Evolutionary conservation across 1,140 invertebrate species (phyloP), one percentile per base, ranked within the genome.

Genomic region (Harpegnathos saltator): DNA sequence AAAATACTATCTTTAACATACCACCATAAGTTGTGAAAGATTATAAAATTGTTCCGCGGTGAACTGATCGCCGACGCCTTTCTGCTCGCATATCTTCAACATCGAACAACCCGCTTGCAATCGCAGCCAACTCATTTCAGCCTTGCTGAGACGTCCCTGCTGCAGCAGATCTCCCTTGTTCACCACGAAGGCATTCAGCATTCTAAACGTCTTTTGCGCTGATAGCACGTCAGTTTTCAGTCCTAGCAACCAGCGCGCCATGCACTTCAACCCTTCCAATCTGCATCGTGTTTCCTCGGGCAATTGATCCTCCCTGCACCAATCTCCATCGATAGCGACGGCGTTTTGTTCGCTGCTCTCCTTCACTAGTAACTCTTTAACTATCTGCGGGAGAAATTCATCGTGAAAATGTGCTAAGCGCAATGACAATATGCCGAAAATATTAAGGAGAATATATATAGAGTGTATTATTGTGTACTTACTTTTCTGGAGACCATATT

Each of bases 41-140:
- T 98, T 98, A 92, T 98, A 98, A 94, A 99, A 99, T 94, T 99
- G 98, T 90, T 99, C 98, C 1, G 97, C 97, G 12, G 97, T 98
- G 90, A 98, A 98, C 91, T 99, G 97, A 94, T 99, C 98, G 19
- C 98, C 98, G 61, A 99, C 98, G 77, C 97, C 98, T 92, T 98
- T 98, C 91, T 99, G 98, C 91, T 99, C 98, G 93, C 98, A 98
- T 54, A 99, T 97, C 94, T 99, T 99, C 26, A 99, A 93, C 97
- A 99, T 99, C 17, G 98, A 98, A 92, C 97, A 98, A 29, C 98
- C 98, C 38, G 99, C 98, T 22, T 97, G 96, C 5, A 99, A 94
- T 75, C 98, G 95, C 44, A 99, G 91, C 96, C 98, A 98, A 11
- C 98, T 97, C 96, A 98, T 98, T 94, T 99, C 99, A 24, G 98